Evolutionary conservation across 2,888 invertebrate genomes (phyloP).

Genomic region (Mythimna impura): DNA sequence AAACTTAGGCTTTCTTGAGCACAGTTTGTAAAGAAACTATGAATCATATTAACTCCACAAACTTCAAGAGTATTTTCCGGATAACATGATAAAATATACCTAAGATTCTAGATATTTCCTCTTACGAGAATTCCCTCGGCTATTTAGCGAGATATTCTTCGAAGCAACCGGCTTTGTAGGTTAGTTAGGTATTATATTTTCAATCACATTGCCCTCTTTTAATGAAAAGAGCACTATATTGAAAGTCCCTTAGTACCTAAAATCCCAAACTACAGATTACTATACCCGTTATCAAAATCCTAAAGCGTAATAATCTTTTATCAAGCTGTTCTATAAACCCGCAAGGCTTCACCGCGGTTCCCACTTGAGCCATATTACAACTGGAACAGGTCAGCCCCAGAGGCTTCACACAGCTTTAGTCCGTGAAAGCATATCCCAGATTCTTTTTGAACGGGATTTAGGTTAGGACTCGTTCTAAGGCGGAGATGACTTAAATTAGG

Average conservation of each 20-base stretch:
- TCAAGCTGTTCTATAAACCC: conserved; percentile 22
- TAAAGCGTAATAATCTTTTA: conserved; percentile 11
- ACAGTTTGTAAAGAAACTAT: not conserved
- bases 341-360: conserved; percentile 18
- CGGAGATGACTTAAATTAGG: conserved; percentile 22
- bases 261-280: not conserved
- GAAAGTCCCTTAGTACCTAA: not conserved
- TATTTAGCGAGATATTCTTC: not conserved
- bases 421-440: conserved; percentile 44
- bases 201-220: not conserved
- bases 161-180: not conserved
- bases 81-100: not conserved
- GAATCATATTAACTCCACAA: not conserved
- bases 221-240: not conserved
- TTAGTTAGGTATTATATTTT: conserved; percentile 8
- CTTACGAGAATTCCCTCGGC: not conserved
- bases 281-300: not conserved
- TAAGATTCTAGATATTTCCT: not conserved
- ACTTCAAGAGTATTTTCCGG: not conserved
- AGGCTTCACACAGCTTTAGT: conserved; percentile 22
- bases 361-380: conserved; percentile 67
- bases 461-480: conserved; percentile 51
- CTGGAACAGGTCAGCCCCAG: conserved; percentile 63
- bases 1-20: not conserved
- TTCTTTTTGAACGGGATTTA: conserved; percentile 50